Base-by-base conservation (phyloP, 1,140 invertebrate species). In the Habropoda laboriosa region DNA sequence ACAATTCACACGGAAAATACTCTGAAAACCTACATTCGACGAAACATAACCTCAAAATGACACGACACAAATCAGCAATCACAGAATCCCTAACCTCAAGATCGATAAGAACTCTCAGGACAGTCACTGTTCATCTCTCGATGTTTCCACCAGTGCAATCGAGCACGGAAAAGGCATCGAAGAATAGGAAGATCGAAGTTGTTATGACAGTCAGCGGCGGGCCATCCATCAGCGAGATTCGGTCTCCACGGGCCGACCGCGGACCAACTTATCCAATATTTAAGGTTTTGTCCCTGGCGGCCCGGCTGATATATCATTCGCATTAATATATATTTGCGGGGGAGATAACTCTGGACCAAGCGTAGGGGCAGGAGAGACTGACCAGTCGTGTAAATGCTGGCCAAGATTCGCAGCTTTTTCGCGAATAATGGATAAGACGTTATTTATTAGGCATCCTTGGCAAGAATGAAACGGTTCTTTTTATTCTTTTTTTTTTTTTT, bases 301-400 rank as follows among this genome's bases (percentile, higher is more conserved):
- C 85, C 80, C n/a, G 74, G 61, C 89, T 92, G 91, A 93, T 93
- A 93, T 93, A 93, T 93, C 91, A 93, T 91, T 89, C 83, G 89
- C 92, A 93, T 93, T 93, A 93, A 93, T 93, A 93, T 93, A 93
- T 93, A 93, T 93, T 92, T 93, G 90, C 88, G 91, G 92, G 90
- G 89, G 88, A 93, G 92, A 93, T 93, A 93, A 93, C 88, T 92
- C 88, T 67, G 60, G 32, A 49, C 60, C 38, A 58, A 55, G 45
- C 32, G 47, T 18, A 45, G 24, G 18, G 42, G 53, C 12, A 35
- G 67, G 24, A 21, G 38, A 21, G 45, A 64, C 10, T 30, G 63
- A 21, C 24, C 42, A 47, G 68, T 81, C 82, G 64, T 70, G 72
- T 76, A 79, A 86, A 85, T 51, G 80, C 72, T 60, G 57, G 42